Base-by-base conservation (phyloP, 2,797 vertebrate genomes). In the Melanotaenia parkinsoni region DNA sequence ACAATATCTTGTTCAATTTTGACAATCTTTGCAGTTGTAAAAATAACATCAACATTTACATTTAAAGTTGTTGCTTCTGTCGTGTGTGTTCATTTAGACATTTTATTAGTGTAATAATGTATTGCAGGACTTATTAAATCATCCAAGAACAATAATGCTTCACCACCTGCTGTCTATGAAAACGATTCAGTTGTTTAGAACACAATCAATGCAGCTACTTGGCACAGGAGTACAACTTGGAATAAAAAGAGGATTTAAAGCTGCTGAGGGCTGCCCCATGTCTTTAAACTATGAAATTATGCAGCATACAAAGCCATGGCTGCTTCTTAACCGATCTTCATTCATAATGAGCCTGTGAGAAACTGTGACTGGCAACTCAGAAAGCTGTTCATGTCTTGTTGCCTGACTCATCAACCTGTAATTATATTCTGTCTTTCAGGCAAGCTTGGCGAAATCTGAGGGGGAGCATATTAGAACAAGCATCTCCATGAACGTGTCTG, bases 271-370 rank as follows among this genome's bases (percentile, higher is more conserved):
- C 67, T 38, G 70, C 75, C 63, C 20, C 22, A 35, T 69, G 65
- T 77, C 66, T 3, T 68, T 58, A 24, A 73, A 77, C 74, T 82
- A 82, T 76, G 80, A 83, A 81, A 92, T 90, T 79, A 91, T 70
- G 68, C 82, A 90, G 75, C 30, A 70, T 63, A 90, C 84, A 91
- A 87, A 70, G 77, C 68, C 63, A 30, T 32, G 50, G 72, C 84
- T 80, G 82, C 77, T 67, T 58, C 66, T 74, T 69, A 69, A 12
- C 35, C 63, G 43, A 63, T 69, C 60, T 14, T 71, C 32, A 30
- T 78, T 87, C 69, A 79, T 72, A 80, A 86, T 77, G 79, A 80
- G 59, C 32, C 58, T 58, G 65, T 28, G 67, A 74, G 60, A 76
- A 58, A 77, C 2, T 60, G 30, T 30, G 61, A 24, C 51, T 62